A percentile compares a stretch with the other conserved stretches of the same genome.
Conservation (phyloP, 1,140 invertebrate species). For the Euschistus heros region DNA sequence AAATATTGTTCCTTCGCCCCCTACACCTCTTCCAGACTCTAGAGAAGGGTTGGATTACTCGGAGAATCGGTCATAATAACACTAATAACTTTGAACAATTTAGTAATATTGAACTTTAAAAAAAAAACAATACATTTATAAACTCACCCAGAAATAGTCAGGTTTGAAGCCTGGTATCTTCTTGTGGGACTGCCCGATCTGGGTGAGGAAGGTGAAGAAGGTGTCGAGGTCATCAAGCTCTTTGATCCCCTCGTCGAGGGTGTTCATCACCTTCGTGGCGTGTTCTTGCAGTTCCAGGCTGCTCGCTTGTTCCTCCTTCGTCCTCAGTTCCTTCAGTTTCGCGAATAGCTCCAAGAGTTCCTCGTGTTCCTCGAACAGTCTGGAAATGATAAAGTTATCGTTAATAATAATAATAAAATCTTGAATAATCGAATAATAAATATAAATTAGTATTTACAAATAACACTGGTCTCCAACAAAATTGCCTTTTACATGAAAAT, state of each 20-base stretch:
- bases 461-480: too few relatives aligned
- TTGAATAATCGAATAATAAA: too few relatives aligned
- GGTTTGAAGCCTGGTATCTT: conserved; percentile 74
- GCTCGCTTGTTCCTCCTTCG: conserved; percentile 66
- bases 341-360: conserved; percentile 71
- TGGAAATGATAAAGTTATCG: conserved; percentile 34
- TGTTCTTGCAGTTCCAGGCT: conserved; percentile 75
- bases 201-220: conserved; percentile 70
- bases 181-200: conserved; percentile 69
- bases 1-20: too few relatives aligned
- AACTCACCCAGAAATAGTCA: conserved; percentile 78
- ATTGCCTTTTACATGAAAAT: too few relatives aligned
- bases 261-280: conserved; percentile 78
- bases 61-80: too few relatives aligned
- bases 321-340: conserved; percentile 66
- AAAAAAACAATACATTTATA: too few relatives aligned
- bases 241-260: conserved; percentile 75
- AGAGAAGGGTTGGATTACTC: too few relatives aligned
- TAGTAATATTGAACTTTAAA: too few relatives aligned
- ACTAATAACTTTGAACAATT: too few relatives aligned
- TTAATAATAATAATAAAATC: too few relatives aligned
- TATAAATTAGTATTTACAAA: too few relatives aligned
- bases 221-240: conserved; percentile 71
- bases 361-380: conserved; percentile 77
- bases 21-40: too few relatives aligned